These are phyloP conservation scores for Hafferia zeledoni DNA, from an alignment of 2,797 vertebrate species.

Conservation along the genomic window DNA sequence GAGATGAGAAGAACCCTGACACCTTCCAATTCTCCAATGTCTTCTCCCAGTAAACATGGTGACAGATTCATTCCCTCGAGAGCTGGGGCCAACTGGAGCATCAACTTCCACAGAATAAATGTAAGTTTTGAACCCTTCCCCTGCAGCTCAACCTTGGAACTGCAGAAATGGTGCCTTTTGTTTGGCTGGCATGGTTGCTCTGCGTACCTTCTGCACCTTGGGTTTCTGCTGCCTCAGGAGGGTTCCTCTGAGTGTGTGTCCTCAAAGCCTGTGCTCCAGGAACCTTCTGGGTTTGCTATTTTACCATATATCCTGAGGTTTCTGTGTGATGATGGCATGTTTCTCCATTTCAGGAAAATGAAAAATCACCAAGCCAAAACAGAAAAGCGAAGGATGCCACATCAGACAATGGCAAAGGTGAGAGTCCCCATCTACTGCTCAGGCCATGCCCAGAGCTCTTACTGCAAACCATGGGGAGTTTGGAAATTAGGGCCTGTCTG, in stretches of 20 bases:
- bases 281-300: background rate
- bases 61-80: conserved; percentile 97
- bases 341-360: conserved; percentile 86
- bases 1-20: conserved; percentile 90
- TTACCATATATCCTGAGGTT: background rate
- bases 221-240: background rate
- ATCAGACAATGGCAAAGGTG: conserved; percentile 96
- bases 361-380: conserved; percentile 97
- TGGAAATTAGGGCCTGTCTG: fast-evolving
- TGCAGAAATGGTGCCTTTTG: background rate
- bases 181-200: background rate
- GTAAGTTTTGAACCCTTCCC: conserved; percentile 74
- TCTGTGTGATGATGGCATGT: background rate
- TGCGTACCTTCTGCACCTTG: background rate
- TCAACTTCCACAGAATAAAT: conserved; percentile 98
- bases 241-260: background rate
- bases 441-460: background rate
- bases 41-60: conserved; percentile 96
- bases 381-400: conserved; percentile 97
- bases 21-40: conserved; percentile 93
- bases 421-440: background rate
- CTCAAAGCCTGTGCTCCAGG: background rate
- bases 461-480: background rate
- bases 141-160: background rate
- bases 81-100: conserved; percentile 98